Base-by-base conservation (phyloP, 1,140 invertebrate genomes). In the Linepithema humile region DNA sequence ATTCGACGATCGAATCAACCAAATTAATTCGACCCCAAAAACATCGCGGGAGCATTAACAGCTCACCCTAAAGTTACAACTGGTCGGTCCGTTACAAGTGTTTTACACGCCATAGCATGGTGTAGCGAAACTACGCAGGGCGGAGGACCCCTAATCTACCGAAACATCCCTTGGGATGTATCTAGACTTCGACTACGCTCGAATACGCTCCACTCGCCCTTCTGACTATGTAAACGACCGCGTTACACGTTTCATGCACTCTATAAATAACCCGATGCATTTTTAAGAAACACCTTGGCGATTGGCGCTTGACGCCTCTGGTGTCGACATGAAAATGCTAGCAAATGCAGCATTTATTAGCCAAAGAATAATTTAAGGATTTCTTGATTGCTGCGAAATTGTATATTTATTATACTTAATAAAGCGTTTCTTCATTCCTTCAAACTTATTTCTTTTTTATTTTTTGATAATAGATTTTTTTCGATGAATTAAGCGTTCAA, bases 1-100 rank as follows among this genome's bases (percentile, higher is more conserved):
- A 57, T 48, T 26, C 17, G 40, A 86, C 83, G 90, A 93, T 93
- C 86, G 91, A 91, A 91, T 91, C 90, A 86, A 91, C 82, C 89
- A 93, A 94, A 94, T 94, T 93, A 93, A 93, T 94, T 93, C 92
- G 90, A 92, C 89, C 91, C 91, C 86, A 91, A 93, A 93, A 94
- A 94, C 92, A 93, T 92, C 88, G 90, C 84, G 84, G 88, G 86
- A 84, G 89, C 92, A 93, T 93, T 93, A 92, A 90, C 91, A 93
- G 89, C 89, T 92, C 91, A 91, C 90, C 88, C 89, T 90, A 80
- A 70, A 90, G 87, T 88, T 85, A 75, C n/a, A n/a, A n/a, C 80
- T 86, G 62, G 85, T 64, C 69, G 89, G 83, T 89, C 62, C 77
- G 88, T 91, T 94, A 94, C 94, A 94, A 94, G 94, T 94, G 93